A percentile compares a stretch with the other conserved stretches of the same genome.
These are phyloP conservation scores for Diarsia dahlii DNA, from an alignment of 2,888 invertebrate species.

Conservation along the genomic window DNA sequence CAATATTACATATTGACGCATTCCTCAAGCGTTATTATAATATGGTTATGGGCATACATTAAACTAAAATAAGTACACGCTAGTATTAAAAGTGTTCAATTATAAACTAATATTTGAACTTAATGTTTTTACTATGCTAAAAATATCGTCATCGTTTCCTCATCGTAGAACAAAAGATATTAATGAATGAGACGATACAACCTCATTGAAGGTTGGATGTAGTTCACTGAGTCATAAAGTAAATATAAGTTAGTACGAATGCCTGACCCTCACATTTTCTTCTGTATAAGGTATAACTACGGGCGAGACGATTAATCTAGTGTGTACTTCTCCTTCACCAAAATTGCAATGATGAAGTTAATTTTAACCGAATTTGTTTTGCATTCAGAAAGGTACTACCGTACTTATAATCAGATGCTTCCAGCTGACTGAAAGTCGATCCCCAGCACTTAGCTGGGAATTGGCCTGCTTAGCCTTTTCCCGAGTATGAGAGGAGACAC, in stretches of 20 bases:
- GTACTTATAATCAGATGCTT: background rate
- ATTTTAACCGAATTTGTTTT: background rate
- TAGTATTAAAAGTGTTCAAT: background rate
- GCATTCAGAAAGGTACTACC: background rate
- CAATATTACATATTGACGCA: background rate
- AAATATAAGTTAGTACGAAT: conserved; percentile 44
- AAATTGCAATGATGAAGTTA: background rate
- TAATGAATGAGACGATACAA: conserved; percentile 52
- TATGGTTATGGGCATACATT: conserved; percentile 19
- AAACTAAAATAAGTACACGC: background rate
- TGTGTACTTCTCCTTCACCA: conserved; percentile 6
- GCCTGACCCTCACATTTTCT: conserved; percentile 45
- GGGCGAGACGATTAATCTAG: conserved; percentile 11
- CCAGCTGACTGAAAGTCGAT: background rate
- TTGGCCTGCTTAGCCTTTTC: background rate
- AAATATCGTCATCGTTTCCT: conserved; percentile 18
- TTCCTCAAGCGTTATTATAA: conserved; percentile 8
- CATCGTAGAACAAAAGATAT: conserved; percentile 42
- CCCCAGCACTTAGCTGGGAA: background rate
- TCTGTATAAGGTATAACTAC: conserved; percentile 27
- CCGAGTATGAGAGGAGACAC: too few species aligned
- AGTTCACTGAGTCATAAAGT: conserved; percentile 53
- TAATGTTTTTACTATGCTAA: too few species aligned
- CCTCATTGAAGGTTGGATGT: conserved; percentile 55
- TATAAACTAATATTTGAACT: too few species aligned